phyloP scores from a whole-genome alignment of 2,888 invertebrate genomes.

The Epinotia brunnichana region DNA sequence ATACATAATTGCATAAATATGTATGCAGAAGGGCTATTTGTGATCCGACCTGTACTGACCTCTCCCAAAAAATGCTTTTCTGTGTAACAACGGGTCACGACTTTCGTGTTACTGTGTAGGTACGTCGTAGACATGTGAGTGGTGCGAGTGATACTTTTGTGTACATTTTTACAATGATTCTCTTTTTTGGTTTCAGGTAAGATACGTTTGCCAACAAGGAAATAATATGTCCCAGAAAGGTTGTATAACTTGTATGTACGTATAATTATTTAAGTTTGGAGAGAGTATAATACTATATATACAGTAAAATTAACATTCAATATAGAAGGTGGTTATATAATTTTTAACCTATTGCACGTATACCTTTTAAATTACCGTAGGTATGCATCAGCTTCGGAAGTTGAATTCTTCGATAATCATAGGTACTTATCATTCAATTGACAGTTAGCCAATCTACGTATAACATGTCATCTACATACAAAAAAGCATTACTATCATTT shows the following conservation, averaged over 20 bases:
- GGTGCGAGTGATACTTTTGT: not conserved
- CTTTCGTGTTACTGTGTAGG: slow-evolving; percentile 12
- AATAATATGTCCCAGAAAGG: not conserved
- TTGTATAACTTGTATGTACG: not conserved
- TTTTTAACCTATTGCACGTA: not conserved
- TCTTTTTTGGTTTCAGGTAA: slow-evolving; percentile 51
- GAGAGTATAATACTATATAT: not conserved
- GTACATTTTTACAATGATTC: slow-evolving; percentile 10
- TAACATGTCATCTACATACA: slow-evolving; percentile 9
- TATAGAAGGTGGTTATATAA: not conserved
- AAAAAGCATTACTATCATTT: slow-evolving; percentile 25
- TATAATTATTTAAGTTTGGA: slow-evolving; percentile 16
- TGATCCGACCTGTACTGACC: slow-evolving; percentile 32
- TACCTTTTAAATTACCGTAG: not conserved
- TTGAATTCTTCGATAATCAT: not conserved
- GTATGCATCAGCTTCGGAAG: not conserved
- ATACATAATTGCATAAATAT: slow-evolving; percentile 37
- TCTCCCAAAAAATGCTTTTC: slow-evolving; percentile 21
- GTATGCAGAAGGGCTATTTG: slow-evolving; percentile 34
- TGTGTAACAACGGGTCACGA: slow-evolving; percentile 31
- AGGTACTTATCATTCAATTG: not conserved
- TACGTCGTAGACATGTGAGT: not conserved
- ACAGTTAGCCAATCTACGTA: not conserved
- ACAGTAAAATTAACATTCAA: not conserved
- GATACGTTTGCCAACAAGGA: slow-evolving; percentile 28